Percentiles rank a stretch among this genome's conserved stretches.
phyloP scores from a whole-genome alignment of 2,888 invertebrate species.

The Nemurella pictetii region DNA sequence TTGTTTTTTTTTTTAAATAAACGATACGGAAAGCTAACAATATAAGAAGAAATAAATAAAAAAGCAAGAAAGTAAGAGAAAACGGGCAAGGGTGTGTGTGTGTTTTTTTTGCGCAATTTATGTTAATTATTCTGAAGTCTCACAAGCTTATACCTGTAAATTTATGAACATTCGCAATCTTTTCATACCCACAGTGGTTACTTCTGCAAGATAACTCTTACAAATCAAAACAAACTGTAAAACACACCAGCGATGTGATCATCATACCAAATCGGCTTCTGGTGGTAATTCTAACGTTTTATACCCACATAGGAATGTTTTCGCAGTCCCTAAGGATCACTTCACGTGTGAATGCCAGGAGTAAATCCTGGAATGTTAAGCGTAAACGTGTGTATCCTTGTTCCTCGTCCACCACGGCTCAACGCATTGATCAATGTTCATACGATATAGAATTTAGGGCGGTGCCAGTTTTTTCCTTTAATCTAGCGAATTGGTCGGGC shows the following conservation, averaged over 20 bases:
- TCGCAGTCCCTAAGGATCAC: not conserved
- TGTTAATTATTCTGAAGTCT: too few relatives aligned
- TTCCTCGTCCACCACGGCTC: not conserved
- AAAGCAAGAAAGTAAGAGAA: too few relatives aligned
- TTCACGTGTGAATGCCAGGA: not conserved
- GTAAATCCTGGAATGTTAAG: not conserved
- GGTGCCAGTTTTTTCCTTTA: not conserved
- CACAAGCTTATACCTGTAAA: too few relatives aligned
- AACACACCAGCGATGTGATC: not conserved
- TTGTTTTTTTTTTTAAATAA: too few relatives aligned
- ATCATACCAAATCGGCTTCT: not conserved
- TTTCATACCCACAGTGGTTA: not conserved
- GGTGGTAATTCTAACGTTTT: not conserved
- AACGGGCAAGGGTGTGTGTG: too few relatives aligned
- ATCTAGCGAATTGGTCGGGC: not conserved
- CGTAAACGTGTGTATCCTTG: not conserved
- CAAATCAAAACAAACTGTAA: not conserved
- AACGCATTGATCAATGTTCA: not conserved
- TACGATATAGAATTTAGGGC: not conserved
- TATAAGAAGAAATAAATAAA: too few relatives aligned
- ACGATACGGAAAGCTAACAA: too few relatives aligned
- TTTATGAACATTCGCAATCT: not conserved
- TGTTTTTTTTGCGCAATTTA: too few relatives aligned
- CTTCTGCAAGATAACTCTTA: not conserved
- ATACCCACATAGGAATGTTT: not conserved